Conservation (phyloP, 2,888 invertebrate species). For the Leptopilina drosophilae region DNA sequence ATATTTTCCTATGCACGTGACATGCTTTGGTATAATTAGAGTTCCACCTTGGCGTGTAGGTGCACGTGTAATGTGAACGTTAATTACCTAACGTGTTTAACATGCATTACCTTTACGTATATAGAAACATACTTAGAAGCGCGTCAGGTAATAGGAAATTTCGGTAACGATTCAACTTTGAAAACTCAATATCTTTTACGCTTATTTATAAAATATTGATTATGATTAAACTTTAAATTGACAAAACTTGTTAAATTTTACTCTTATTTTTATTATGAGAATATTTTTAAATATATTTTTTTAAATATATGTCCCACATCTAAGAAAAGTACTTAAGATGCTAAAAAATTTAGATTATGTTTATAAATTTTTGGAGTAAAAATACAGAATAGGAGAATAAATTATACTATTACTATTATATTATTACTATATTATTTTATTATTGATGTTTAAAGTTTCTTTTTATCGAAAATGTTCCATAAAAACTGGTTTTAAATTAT, state of each 20-base stretch:
- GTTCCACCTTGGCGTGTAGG: slow-evolving; percentile 54
- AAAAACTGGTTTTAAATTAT: too few species aligned
- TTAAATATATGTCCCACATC: too few species aligned
- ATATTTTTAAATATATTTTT: too few species aligned
- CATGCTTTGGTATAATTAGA: slow-evolving; percentile 51
- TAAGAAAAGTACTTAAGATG: too few species aligned
- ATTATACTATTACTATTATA: too few species aligned
- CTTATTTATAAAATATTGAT: neutral
- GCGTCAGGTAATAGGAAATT: slow-evolving; percentile 65
- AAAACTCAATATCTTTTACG: slow-evolving; percentile 60
- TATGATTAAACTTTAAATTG: neutral
- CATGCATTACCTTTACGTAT: slow-evolving; percentile 68
- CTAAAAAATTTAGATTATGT: too few species aligned
- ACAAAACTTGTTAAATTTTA: neutral
- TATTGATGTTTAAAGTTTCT: too few species aligned
- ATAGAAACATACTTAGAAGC: slow-evolving; percentile 56
- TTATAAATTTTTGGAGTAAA: too few species aligned
- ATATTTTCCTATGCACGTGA: slow-evolving; percentile 22
- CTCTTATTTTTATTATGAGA: too few species aligned
- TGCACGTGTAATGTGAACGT: slow-evolving; percentile 66
- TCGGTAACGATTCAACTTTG: slow-evolving; percentile 63
- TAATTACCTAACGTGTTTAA: slow-evolving; percentile 71
- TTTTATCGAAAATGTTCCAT: too few species aligned
- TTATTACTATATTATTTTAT: too few species aligned
- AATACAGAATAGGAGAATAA: too few species aligned